Evolutionary conservation across 2,113 vertebrate genomes (phyloP), one percentile per base, ranked within the genome.

Genomic region (Syngnathus floridae): DNA sequence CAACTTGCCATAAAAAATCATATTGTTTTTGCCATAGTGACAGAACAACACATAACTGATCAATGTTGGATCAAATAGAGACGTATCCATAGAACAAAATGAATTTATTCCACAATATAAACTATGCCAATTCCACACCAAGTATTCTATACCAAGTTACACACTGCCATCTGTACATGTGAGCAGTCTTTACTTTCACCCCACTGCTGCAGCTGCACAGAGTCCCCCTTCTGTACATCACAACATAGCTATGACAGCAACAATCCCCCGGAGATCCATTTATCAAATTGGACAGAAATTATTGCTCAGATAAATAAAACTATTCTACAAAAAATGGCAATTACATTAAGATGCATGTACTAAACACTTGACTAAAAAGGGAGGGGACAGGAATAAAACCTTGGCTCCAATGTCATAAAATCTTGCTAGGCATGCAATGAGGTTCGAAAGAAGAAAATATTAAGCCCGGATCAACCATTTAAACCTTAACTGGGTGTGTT

Each of bases 221-320:
- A 88, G 64, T 90, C 89, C 51, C n/a, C 84, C 84, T 87, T 74
- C 91, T 92, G 92, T 91, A 94, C 91, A 92, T 80, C 86, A 85
- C 77, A 89, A 86, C 92, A 89, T 88, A 85, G 81, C 91, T 91
- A 88, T 90, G 91, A 88, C 88, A 88, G 82, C 88, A 90, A 92
- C 91, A 93, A 83, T 87, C 90, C 81, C 81, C 86, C 87, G 76
- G 89, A 90, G 91, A 92, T 91, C 85, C 91, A 93, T 92, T 61
- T 78, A 71, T 81, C 88, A 91, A 92, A 88, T 93, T 91, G 90
- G 90, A 95, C 93, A 92, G 92, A 85, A 81, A 89, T 95, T 96
- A 98, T 98, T 98, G 95, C 95, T 98, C 91, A 93, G 94, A 96
- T 98, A 98, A 98, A 97, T 95, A 95, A 95, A 95, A 77, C 94